phyloP scores from a whole-genome alignment of 23 tunicate species.

The Pegea sp. region DNA sequence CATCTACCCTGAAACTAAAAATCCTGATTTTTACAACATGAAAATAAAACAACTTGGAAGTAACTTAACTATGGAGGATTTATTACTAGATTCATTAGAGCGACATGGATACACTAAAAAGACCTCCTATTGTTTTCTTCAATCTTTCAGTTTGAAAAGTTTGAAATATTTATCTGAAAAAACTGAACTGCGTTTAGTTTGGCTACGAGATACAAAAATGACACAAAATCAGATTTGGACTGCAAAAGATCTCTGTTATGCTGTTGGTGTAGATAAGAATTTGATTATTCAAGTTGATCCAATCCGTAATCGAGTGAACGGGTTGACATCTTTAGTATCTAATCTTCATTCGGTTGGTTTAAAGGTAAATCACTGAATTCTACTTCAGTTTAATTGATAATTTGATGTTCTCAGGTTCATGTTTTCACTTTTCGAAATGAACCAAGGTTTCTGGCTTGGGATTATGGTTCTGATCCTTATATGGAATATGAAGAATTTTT shows the following conservation, averaged over 20 bases:
- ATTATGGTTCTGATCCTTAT: slow-evolving; percentile 46
- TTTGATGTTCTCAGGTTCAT: too few relatives aligned
- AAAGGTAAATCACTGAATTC: too few relatives aligned
- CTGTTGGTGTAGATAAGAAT: slow-evolving; percentile 9
- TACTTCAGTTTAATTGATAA: too few relatives aligned
- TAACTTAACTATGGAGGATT: slow-evolving; percentile 64
- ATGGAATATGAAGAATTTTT: slow-evolving; percentile 24
- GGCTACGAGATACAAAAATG: slow-evolving; percentile 4
- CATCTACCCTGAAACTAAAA: slow-evolving; percentile 38
- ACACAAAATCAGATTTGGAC: slow-evolving; percentile 9
- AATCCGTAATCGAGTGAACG: not conserved
- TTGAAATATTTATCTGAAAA: slow-evolving; percentile 20
- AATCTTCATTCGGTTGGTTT: too few relatives aligned
- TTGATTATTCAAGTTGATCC: slow-evolving; percentile 16
- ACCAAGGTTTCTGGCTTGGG: slow-evolving; percentile 20
- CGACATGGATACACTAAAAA: slow-evolving; percentile 33
- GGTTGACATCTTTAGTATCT: not conserved
- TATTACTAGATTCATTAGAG: slow-evolving; percentile 24
- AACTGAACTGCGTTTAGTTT: slow-evolving; percentile 41
- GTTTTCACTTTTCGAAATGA: slow-evolving; percentile 28
- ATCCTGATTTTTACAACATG: slow-evolving; percentile 19
- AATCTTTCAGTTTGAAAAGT: slow-evolving; percentile 44
- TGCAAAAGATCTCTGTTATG: slow-evolving; percentile 1
- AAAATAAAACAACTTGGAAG: not conserved
- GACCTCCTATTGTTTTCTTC: slow-evolving; percentile 57